phyloP scores from a whole-genome alignment of 2,113 vertebrate species.

The Gopherus evgoodei region DNA sequence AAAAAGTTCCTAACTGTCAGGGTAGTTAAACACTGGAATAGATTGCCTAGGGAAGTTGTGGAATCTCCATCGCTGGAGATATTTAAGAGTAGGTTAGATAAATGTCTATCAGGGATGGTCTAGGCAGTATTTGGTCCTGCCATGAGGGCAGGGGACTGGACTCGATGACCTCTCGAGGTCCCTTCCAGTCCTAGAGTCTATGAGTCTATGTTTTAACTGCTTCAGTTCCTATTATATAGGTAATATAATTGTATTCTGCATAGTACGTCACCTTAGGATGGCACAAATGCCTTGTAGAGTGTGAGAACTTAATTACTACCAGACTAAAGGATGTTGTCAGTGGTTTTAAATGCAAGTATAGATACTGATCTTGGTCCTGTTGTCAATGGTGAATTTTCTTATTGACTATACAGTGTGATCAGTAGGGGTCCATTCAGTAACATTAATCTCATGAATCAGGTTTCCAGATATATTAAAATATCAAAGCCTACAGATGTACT shows the following conservation, averaged over 20 bases:
- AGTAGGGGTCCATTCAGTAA: not conserved
- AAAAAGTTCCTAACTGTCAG: too few relatives aligned
- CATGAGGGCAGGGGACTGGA: too few relatives aligned
- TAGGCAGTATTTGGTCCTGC: too few relatives aligned
- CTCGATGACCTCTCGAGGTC: too few relatives aligned
- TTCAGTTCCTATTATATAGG: not conserved
- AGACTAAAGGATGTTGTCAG: accelerated
- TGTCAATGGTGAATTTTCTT: not conserved
- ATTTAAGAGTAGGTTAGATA: too few relatives aligned
- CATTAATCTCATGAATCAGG: not conserved
- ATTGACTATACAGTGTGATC: not conserved
- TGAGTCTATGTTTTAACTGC: too few relatives aligned
- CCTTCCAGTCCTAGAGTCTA: too few relatives aligned
- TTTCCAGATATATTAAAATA: not conserved
- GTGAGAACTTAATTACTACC: accelerated
- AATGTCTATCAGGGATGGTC: too few relatives aligned
- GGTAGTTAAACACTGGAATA: too few relatives aligned
- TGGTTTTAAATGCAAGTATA: not conserved
- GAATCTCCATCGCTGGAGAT: too few relatives aligned
- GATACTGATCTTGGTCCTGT: not conserved
- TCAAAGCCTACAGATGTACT: not conserved
- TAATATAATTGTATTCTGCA: accelerated
- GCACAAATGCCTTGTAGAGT: accelerated
- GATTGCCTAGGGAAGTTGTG: too few relatives aligned
- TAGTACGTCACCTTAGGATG: not conserved